phyloP scores from a whole-genome alignment of 2,888 invertebrate species.

The Amphimallon solstitiale region DNA sequence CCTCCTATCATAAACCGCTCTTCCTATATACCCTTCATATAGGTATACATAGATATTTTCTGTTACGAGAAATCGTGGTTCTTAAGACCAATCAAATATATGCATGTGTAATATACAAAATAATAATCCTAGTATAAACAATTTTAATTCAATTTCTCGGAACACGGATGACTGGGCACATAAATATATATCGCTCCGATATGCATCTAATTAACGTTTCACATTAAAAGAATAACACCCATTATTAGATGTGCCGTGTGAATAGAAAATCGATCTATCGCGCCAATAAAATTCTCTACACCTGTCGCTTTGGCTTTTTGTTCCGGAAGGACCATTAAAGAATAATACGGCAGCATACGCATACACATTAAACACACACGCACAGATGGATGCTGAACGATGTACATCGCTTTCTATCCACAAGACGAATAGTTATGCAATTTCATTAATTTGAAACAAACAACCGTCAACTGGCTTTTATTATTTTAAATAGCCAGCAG shows the following conservation, averaged over 20 bases:
- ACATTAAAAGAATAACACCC: conserved; percentile 26
- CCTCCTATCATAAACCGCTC: too few relatives aligned
- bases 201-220: conserved; percentile 23
- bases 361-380: too few relatives aligned
- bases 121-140: conserved; percentile 11
- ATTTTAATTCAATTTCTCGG: conserved; percentile 12
- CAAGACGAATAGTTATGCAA: conserved; percentile 9
- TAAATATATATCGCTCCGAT: background rate
- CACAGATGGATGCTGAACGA: too few relatives aligned
- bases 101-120: too few relatives aligned
- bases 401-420: background rate
- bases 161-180: conserved; percentile 4
- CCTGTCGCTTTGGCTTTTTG: conserved; percentile 4
- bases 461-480: background rate
- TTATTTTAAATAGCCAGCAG: conserved; percentile 27
- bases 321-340: background rate
- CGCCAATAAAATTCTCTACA: conserved; percentile 5
- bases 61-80: background rate
- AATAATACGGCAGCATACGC: conserved; percentile 2
- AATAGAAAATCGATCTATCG: conserved; percentile 23
- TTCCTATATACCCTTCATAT: too few relatives aligned
- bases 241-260: background rate
- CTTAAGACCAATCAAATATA: too few relatives aligned
- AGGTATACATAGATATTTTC: conserved; percentile 11
- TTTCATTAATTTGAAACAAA: conserved; percentile 15